Evolutionary conservation across 2,888 invertebrate species (phyloP), one percentile per base, ranked within the genome.

Genomic region (Cabera pusaria): DNA sequence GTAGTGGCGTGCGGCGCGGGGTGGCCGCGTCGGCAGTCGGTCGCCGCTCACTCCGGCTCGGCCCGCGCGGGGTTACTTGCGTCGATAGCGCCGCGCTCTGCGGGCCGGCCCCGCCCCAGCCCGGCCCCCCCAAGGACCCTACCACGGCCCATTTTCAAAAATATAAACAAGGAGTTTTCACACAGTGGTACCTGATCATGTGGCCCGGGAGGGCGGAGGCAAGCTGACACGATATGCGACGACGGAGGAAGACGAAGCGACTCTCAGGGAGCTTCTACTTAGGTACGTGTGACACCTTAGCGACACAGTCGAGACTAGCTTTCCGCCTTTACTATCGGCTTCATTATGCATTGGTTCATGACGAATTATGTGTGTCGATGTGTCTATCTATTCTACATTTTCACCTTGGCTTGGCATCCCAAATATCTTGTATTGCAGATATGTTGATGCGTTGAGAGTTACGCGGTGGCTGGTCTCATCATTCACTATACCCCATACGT

Each of bases 211-310:
- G 85, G 86, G 85, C 83, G 90, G 90, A 77, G 84, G 89, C 77
- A 90, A 90, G 90, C 90, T 91, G 89, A 92, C 92, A 90, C 93
- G 93, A 93, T 92, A 94, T 94, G 93, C 93, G 92, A 92, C 93
- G 93, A 91, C 93, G 92, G 93, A 93, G 91, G 95, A 95, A 91
- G 96, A 96, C 93, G 96, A 96, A 92, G 95, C 95, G 89, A 96
- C 96, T 92, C 94, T 96, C 91, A 95, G 96, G 93, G 95, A 96
- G 93, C 93, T 96, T 92, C 95, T 96, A 91, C 94, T 96, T 94
- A 96, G 96, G 96, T 95, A 94, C 89, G 87, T 81, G 70, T 68
- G 67, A 61, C 61, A 72, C 38, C 39, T 71, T 81, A 79, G 77
- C 65, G 71, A 72, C 65, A 66, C 45, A 54, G 54, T 47, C 45